Conservation (phyloP, 1,140 invertebrate species). For the Psix sp. region DNA sequence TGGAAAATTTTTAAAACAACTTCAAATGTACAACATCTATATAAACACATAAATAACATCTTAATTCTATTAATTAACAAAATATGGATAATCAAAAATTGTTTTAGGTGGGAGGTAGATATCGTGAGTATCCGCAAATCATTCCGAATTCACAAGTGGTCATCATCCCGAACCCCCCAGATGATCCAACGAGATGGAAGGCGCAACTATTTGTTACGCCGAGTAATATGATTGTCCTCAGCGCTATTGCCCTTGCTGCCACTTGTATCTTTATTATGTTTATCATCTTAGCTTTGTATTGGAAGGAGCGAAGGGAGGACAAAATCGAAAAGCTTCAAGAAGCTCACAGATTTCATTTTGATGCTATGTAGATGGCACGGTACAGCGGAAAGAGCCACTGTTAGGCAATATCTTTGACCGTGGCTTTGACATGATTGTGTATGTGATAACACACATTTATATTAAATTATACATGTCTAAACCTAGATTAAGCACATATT, state of each 20-base stretch:
- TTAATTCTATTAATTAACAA: too few species aligned
- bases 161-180: slow-evolving; percentile 91
- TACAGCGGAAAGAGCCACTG: not conserved
- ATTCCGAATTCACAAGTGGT: slow-evolving; percentile 99
- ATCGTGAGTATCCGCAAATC: slow-evolving; percentile 90
- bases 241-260: slow-evolving; percentile 90
- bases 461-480: slow-evolving; percentile 6
- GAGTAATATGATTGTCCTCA: slow-evolving; percentile 94
- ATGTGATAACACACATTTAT: not conserved
- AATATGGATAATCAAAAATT: too few species aligned
- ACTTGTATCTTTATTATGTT: slow-evolving; percentile 91
- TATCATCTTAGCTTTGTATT: slow-evolving; percentile 92
- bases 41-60: too few species aligned
- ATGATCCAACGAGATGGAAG: slow-evolving; percentile 89
- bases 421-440: not conserved
- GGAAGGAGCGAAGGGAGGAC: slow-evolving; percentile 95
- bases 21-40: too few species aligned
- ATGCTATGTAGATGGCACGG: slow-evolving; percentile 85
- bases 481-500: not conserved
- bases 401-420: not conserved
- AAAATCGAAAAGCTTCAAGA: slow-evolving; percentile 92
- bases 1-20: too few species aligned
- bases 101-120: slow-evolving; percentile 70
- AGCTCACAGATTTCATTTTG: slow-evolving; percentile 90
- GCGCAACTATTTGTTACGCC: slow-evolving; percentile 97